Evolutionary conservation across 2,113 vertebrate species (phyloP), one percentile per base, ranked within the genome.

Genomic region (Psittacara wagleri): DNA sequence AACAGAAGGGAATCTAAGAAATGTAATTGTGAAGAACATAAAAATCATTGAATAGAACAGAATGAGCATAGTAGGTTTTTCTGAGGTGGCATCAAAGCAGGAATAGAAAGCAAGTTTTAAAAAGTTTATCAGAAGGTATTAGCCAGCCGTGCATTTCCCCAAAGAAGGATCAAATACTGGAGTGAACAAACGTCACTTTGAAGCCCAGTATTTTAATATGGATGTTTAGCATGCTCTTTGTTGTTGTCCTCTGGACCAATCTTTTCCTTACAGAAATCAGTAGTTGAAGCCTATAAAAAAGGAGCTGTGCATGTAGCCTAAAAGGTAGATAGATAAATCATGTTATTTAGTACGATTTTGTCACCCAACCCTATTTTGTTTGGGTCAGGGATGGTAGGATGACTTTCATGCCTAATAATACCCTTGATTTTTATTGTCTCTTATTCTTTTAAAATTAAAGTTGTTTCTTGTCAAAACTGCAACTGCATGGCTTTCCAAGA

Each of bases 381-480:
- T 33, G 9, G n/a, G 9, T 28, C 2, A 1, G 3, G 6, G 17
- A 25, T 25, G 23, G 15, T 24, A 37, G 14, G 23, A 18, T 5
- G 31, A 28, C 33, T 35, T 80, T 52, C n/a, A 10, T 62, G n/a
- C n/a, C 23, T 78, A 55, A 44, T 81, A 66, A 46, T 63, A 44
- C 5, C 6, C 11, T 85, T 73, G 19, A 79, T 61, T 59, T 59
- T 78, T 83, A 51, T 54, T 76, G 16, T 57, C 15, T 67, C 29
- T 83, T 62, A 51, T 41, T 67, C n/a, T n/a, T 41, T 1, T 51
- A 62, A 72, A 62, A 61, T n/a, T 4, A 10, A 39, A 67, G 54
- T 80, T 93, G 35, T 20, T 85, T 90, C 55, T 39, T 52, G 41
- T 79, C 43, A 87, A n/a, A 79, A 88, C 22, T 57, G n/a, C 33